Percentiles rank a stretch among this genome's conserved stretches.
Evolutionary conservation across 2,888 invertebrate genomes (phyloP).

Genomic region (Tetanocera ferruginea): DNA sequence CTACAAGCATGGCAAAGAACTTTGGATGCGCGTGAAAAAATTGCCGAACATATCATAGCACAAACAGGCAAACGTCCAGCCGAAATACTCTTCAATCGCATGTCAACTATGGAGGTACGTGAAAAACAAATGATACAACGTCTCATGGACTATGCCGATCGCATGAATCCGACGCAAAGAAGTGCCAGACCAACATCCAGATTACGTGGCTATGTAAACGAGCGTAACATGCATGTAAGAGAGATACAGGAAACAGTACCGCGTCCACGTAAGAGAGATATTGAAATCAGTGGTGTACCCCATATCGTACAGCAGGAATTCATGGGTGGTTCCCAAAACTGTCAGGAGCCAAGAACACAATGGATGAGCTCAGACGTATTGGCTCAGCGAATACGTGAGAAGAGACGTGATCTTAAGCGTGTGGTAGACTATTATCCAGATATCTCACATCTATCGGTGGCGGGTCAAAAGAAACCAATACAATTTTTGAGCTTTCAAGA

Average conservation of each 20-base stretch:
- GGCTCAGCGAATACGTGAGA: too few species aligned
- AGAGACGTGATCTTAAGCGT: conserved; percentile 1
- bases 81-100: background rate
- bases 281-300: background rate
- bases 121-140: background rate
- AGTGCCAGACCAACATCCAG: background rate
- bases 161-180: background rate
- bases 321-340: background rate
- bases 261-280: background rate
- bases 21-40: background rate
- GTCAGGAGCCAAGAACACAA: background rate
- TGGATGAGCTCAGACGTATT: background rate
- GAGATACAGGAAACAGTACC: background rate
- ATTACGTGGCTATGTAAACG: conserved; percentile 1
- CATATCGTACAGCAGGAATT: background rate
- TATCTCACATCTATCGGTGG: background rate
- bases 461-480: background rate
- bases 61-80: background rate
- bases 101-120: background rate
- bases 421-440: background rate
- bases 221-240: background rate
- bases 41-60: background rate
- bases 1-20: background rate
- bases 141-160: background rate
- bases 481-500: background rate